phyloP scores from a whole-genome alignment of 2,888 invertebrate species.

The Phortica magna region DNA sequence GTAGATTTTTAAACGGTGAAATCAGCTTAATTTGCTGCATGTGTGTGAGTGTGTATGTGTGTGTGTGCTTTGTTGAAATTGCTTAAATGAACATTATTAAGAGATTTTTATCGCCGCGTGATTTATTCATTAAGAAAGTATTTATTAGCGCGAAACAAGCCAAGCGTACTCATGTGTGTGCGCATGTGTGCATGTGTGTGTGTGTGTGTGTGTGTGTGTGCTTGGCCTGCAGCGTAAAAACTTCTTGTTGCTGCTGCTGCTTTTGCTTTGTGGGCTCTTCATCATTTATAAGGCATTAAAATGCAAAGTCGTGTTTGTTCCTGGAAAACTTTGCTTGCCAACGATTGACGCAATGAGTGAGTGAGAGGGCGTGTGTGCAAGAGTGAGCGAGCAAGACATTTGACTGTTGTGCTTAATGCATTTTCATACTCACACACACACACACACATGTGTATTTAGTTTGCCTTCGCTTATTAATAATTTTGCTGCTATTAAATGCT shows the following conservation, averaged over 20 bases:
- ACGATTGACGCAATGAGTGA: conserved; percentile 18
- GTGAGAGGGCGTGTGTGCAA: conserved; percentile 13
- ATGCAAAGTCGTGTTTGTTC: conserved; percentile 74
- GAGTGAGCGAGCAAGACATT: not conserved
- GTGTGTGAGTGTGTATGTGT: conserved; percentile 42
- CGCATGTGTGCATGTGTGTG: conserved; percentile 46
- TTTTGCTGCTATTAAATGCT: conserved; percentile 32
- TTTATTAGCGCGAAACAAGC: conserved; percentile 75
- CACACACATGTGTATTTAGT: conserved; percentile 57
- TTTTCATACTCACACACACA: not conserved
- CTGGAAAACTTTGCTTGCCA: conserved; percentile 64
- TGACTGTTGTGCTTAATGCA: not conserved
- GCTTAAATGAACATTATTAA: conserved; percentile 77
- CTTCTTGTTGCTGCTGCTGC: not conserved
- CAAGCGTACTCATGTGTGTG: conserved; percentile 43
- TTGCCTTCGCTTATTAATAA: conserved; percentile 59
- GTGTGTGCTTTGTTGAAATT: conserved; percentile 65
- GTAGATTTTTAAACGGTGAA: too few species aligned
- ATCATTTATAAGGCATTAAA: conserved; percentile 70
- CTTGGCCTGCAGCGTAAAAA: conserved; percentile 27
- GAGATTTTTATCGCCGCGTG: conserved; percentile 77
- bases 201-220: conserved; percentile 47
- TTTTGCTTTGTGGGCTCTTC: conserved; percentile 40
- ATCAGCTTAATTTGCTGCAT: conserved; percentile 10
- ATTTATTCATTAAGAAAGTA: conserved; percentile 78